Evolutionary conservation across 2,797 vertebrate genomes (phyloP).

Genomic region (Toxotes lorentzi): DNA sequence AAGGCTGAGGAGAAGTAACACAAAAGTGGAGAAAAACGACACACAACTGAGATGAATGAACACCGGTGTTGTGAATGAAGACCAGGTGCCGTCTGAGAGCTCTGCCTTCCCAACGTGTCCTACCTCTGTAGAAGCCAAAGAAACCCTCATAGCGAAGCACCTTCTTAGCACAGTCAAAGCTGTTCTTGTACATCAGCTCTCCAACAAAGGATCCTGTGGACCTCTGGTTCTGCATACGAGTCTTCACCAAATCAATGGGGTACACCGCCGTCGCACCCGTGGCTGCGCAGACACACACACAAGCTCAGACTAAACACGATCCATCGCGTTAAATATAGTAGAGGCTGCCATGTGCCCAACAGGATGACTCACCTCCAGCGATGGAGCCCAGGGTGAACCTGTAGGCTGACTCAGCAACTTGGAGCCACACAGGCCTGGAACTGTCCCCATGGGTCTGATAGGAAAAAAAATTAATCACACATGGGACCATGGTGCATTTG

Average conservation of each 20-base stretch:
- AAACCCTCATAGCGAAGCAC: constrained; percentile 97
- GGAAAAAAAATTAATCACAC: not conserved
- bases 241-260: constrained; percentile 98
- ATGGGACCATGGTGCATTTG: not conserved
- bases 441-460: constrained; percentile 85
- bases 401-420: constrained; percentile 95
- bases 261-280: constrained; percentile 98
- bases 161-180: constrained; percentile 99
- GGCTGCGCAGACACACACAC: constrained; percentile 81
- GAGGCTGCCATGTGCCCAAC: not conserved
- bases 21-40: not conserved
- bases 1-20: not conserved
- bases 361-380: constrained; percentile 92
- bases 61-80: not conserved
- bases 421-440: constrained; percentile 91
- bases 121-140: constrained; percentile 98
- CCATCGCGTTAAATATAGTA: not conserved
- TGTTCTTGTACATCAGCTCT: constrained; percentile 99
- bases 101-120: not conserved
- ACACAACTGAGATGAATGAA: not conserved
- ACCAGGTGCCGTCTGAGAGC: not conserved
- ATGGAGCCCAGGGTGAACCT: constrained; percentile 95
- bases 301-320: not conserved
- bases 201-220: constrained; percentile 94
- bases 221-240: constrained; percentile 99